phyloP scores from a whole-genome alignment of 2,888 invertebrate genomes.

The Cephus pygmeus region DNA sequence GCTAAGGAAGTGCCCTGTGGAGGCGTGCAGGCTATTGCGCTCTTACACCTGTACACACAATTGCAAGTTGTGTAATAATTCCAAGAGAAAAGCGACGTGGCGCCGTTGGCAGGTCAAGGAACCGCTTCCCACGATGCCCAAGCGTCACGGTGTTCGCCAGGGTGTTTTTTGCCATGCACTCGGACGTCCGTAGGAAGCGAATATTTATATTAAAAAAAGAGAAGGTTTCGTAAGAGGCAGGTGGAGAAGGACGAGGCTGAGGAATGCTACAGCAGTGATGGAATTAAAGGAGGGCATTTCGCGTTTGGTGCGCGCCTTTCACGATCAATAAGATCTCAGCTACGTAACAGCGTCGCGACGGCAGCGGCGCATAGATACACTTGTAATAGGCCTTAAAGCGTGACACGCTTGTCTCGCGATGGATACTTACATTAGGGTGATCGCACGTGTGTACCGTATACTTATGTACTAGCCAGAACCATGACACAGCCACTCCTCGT shows the following conservation, averaged over 20 bases:
- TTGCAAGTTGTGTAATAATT: not conserved
- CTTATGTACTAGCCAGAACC: not conserved
- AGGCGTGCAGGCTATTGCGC: not conserved
- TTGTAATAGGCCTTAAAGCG: not conserved
- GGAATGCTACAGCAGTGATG: not conserved
- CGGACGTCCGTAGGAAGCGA: not conserved
- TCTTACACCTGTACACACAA: not conserved
- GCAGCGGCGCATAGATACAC: not conserved
- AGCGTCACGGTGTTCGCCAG: not conserved
- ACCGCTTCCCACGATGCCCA: not conserved
- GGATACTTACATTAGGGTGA: not conserved
- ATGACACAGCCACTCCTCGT: conserved; percentile 5
- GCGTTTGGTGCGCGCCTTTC: not conserved
- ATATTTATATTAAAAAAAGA: not conserved
- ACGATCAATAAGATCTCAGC: not conserved
- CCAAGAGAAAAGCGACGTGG: not conserved
- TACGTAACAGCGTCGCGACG: not conserved
- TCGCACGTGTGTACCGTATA: not conserved
- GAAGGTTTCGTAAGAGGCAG: not conserved
- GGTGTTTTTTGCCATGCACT: not conserved
- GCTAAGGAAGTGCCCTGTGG: not conserved
- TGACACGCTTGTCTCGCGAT: not conserved
- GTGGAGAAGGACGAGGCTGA: not conserved
- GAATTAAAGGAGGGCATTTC: not conserved
- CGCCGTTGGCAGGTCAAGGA: not conserved